Evolutionary conservation across 2,888 invertebrate species (phyloP), one percentile per base, ranked within the genome.

Genomic region (Neoitamus cyanurus): DNA sequence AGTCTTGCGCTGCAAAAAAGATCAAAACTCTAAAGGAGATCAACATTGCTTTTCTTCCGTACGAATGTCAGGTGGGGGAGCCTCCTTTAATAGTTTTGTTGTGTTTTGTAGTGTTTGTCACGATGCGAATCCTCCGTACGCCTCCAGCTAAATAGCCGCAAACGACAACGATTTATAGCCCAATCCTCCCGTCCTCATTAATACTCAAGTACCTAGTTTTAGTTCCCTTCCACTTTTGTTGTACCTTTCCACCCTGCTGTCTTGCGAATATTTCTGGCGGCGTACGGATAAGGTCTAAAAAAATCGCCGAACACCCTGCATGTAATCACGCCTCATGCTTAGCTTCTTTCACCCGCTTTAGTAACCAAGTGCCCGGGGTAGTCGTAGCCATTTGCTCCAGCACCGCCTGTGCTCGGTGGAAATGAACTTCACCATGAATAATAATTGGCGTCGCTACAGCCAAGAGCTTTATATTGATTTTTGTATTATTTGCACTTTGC

Each of bases 11-110:
- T 88, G 97, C 97, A 91, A 96, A 96, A 93, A 97, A 97, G 94
- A 97, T 99, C 92, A 98, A 97, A 94, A 98, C 98, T 87, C 93
- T 98, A 92, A 99, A 98, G 94, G 98, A 98, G 93, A 98, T 98
- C 94, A 98, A 98, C 94, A 98, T 98, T 92, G 98, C 98, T 91
- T 98, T 99, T 94, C 95, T 98, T 91, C 98, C 98, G 87, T 98
- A 99, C 92, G 98, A 99, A 92, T 95, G 97, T 90, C 98, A 98
- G 96, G 98, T 98, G 93, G 91, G 86, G 88, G 58, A 58, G 89
- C 90, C 90, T 90, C 90, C 90, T 90, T 90, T 83, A 83, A 75
- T 89, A 89, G 90, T 90, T 90, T 90, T 90, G 90, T 90, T 89
- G 89, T 90, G 90, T 90, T 90, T 90, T 90, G 90, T 90, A 90